Evolutionary conservation across 2,113 vertebrate species (phyloP), one percentile per base, ranked within the genome.

Genomic region (Forbesichthys papilliferus): DNA sequence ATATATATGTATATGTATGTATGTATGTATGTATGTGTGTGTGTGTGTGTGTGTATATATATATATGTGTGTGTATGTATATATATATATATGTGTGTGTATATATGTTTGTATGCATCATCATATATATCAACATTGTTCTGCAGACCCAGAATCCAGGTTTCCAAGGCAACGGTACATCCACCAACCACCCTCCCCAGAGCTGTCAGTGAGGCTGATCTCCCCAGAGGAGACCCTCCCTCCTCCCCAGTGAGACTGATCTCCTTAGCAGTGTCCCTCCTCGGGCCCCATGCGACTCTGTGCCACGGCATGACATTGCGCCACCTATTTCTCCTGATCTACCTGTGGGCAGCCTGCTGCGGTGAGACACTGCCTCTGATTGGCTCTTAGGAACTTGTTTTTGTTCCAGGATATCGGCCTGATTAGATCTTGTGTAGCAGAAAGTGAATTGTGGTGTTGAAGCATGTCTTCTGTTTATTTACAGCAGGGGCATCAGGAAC

Each of bases 311-410:
- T 91, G 89, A 86, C 14, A 64, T 68, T 78, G 27, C 2, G 0
- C 10, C 34, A 56, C 62, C 52, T 86, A 0, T 91, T 88, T 59
- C 72, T 89, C 0, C 76, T 88, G 47, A 1, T 91, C 27, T 88
- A 89, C 80, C 0, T 88, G 1, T 13, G 78, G 27, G 62, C 68
- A 0, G 54, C 8, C 69, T 64, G 62, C 51, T 54, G 61, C 9
- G 89, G 89, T 91, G 75, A 83, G 83, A 73, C 3, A 11, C 36
- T 42, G 36, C 36, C 36, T 27, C 27, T 27, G 27, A 27, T 27
- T 27, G 27, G 27, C 27, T 27, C 27, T 27, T 27, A 2, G 27
- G 27, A 27, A 27, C 27, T 27, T 3, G 27, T 27, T 27, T 27
- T 3, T 27, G 27, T 27, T 20, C 20, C 20, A 20, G 20, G 20